A percentile compares a stretch with the other conserved stretches of the same genome.
phyloP scores from a whole-genome alignment of 2,113 vertebrate species.

The Heloderma charlesbogerti region DNA sequence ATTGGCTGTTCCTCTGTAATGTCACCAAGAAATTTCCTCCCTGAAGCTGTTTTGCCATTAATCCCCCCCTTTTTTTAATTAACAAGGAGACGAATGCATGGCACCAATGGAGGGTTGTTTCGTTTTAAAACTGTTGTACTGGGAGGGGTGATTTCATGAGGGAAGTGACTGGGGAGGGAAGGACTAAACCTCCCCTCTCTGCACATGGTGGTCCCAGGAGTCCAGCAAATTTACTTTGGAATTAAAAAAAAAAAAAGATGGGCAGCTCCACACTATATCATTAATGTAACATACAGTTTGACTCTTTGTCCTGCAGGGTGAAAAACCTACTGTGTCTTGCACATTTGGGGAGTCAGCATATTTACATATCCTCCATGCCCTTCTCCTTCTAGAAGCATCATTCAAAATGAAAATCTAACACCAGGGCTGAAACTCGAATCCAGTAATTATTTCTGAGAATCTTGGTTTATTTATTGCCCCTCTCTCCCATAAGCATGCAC shows the following conservation, averaged over 20 bases:
- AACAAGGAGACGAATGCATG: background rate
- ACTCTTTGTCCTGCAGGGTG: background rate
- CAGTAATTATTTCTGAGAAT: conserved; percentile 1
- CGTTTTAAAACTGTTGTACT: too few species aligned
- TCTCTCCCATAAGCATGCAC: accelerated
- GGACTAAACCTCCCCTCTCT: background rate
- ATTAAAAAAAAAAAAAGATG: background rate
- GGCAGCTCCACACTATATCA: background rate
- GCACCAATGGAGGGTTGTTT: background rate
- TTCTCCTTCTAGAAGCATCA: background rate
- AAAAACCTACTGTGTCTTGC: background rate
- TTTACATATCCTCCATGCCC: background rate
- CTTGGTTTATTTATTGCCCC: background rate
- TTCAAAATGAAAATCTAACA: accelerated
- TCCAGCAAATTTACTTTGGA: background rate
- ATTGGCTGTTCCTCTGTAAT: background rate
- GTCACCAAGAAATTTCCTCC: background rate
- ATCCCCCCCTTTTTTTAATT: background rate
- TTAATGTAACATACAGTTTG: background rate
- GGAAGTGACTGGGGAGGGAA: background rate
- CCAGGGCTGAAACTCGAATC: background rate
- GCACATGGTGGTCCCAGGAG: background rate
- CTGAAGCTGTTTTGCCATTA: background rate
- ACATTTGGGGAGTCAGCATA: background rate
- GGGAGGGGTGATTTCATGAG: too few species aligned